Conservation (phyloP, 2,888 invertebrate genomes). For the Leptopterna dolabrata region DNA sequence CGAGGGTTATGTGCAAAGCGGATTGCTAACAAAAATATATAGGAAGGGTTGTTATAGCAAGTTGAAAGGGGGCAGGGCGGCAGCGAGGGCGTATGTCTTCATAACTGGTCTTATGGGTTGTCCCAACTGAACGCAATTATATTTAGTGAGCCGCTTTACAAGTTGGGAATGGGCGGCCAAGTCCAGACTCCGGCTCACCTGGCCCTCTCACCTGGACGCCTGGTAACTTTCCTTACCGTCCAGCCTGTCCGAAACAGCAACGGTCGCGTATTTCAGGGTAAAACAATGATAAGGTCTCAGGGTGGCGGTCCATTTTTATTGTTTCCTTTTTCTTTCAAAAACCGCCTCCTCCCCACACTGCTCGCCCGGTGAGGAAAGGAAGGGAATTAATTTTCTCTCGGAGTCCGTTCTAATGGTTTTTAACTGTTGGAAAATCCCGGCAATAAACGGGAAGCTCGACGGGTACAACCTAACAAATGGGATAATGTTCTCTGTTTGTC, state of each 20-base stretch:
- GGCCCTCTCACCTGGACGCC: neutral
- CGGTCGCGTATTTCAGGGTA: neutral
- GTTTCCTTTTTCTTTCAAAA: neutral
- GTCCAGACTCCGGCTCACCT: neutral
- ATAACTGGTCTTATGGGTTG: slow-evolving; percentile 42
- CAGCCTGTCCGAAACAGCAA: neutral
- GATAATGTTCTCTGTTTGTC: neutral
- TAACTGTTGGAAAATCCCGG: neutral
- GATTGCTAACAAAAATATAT: slow-evolving; percentile 49
- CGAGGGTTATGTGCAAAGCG: slow-evolving; percentile 43
- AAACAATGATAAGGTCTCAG: neutral
- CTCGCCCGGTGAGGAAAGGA: neutral
- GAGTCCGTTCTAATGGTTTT: neutral
- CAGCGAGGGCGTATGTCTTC: slow-evolving; percentile 37
- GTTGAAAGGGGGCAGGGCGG: neutral
- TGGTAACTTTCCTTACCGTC: neutral
- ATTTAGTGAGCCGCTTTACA: slow-evolving; percentile 39
- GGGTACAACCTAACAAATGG: neutral
- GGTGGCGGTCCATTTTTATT: neutral
- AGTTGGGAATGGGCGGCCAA: neutral
- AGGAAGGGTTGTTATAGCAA: slow-evolving; percentile 35
- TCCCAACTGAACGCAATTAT: slow-evolving; percentile 49
- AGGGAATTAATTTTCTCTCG: neutral
- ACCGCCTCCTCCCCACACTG: neutral
- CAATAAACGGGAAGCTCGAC: neutral